Evolutionary conservation across 2,113 vertebrate species (phyloP).

Genomic region (Micronycteris hirsuta): DNA sequence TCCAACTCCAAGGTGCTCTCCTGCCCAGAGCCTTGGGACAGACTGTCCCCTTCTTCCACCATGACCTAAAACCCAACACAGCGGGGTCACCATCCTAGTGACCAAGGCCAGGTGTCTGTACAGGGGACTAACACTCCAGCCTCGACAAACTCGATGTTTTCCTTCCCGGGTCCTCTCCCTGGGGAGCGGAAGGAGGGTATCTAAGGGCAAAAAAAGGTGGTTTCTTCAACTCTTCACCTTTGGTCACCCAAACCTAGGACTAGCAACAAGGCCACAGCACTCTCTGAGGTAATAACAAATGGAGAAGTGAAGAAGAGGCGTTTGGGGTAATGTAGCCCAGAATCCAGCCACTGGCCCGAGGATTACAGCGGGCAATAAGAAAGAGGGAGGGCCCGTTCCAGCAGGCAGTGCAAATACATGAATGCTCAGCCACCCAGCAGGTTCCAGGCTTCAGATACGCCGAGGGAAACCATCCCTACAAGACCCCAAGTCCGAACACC

Average conservation of each 20-base stretch:
- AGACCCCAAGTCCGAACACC: background rate
- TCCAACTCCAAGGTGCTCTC: conserved; percentile 44
- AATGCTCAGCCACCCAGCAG: background rate
- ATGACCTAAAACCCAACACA: conserved; percentile 77
- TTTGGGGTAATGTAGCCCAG: background rate
- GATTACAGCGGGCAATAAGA: background rate
- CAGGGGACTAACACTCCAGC: background rate
- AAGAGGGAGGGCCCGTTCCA: background rate
- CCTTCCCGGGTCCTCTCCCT: background rate
- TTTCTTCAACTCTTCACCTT: background rate
- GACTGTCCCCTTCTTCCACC: conserved; percentile 66
- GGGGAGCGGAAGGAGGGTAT: background rate
- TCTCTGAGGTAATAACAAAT: background rate
- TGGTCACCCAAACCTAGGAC: background rate
- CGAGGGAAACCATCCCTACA: background rate
- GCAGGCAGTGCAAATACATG: background rate
- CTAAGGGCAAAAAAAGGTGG: background rate
- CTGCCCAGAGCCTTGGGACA: background rate
- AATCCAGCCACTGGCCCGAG: background rate
- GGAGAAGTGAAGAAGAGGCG: background rate
- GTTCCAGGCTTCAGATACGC: background rate
- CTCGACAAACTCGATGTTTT: background rate
- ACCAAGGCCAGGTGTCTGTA: background rate
- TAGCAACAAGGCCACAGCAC: background rate
- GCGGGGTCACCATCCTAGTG: conserved; percentile 42